Conservation (phyloP, 2,797 vertebrate genomes). For the Ceyx erithaca region DNA sequence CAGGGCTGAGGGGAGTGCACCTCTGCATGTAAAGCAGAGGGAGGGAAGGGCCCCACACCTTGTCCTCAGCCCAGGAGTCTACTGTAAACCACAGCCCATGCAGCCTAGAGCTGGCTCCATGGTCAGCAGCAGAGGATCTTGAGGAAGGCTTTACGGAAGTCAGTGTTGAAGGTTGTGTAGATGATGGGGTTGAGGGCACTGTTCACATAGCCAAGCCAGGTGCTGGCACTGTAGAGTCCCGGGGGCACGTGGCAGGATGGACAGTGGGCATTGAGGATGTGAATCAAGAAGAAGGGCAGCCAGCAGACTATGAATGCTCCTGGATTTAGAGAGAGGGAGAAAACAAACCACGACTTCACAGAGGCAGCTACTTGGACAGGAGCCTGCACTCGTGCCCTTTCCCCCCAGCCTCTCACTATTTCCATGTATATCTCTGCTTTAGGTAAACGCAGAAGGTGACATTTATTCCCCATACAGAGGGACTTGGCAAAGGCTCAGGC, state of each 20-base stretch:
- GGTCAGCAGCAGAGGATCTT: constrained; percentile 92
- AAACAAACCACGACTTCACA: not conserved
- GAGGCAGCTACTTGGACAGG: not conserved
- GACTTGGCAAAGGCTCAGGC: not conserved
- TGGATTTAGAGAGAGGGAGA: constrained; percentile 70
- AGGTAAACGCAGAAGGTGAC: not conserved
- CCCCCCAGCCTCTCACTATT: not conserved
- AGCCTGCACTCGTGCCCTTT: not conserved
- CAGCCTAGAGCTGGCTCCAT: accelerated
- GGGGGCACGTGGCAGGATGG: constrained; percentile 86
- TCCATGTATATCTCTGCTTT: not conserved
- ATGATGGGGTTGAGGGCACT: constrained; percentile 94
- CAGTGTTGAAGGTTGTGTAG: constrained; percentile 94
- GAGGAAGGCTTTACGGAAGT: constrained; percentile 94
- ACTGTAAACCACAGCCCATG: accelerated
- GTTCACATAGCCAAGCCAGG: constrained; percentile 95
- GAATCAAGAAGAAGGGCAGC: constrained; percentile 95
- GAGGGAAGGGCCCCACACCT: not conserved
- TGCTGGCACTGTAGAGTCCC: constrained; percentile 90
- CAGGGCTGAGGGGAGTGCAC: accelerated
- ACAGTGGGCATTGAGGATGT: constrained; percentile 94
- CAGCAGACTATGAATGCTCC: constrained; percentile 95
- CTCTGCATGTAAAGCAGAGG: not conserved
- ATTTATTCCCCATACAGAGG: not conserved
- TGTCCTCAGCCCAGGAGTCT: not conserved